Base-by-base conservation (phyloP, 1,140 invertebrate species). In the Pararge aegeria region DNA sequence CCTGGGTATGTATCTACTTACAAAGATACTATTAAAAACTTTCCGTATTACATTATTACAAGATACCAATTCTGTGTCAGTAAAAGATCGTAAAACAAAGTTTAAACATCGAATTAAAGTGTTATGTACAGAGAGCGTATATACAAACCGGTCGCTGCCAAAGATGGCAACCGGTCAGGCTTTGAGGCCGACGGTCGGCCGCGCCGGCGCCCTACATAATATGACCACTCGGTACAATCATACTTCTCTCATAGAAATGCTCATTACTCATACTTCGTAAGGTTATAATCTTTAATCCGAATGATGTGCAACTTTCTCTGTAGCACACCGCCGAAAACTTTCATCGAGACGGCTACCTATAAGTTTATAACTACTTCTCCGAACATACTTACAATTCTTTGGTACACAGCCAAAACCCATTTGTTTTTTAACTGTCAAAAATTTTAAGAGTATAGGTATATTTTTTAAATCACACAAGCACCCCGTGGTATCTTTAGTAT, bases 91-190 rank as follows among this genome's bases (percentile, higher is more conserved):
- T 12, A 24, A 12, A 21, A 20, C 44, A 12, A 46, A 51, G 55
- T 50, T 42, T 49, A 20, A 70, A 67, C 69, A 63, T 64, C 64
- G 69, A 74, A 71, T 78, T 77, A 72, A 76, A 81, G 72, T 80
- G 74, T 82, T 76, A 73, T 54, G 64, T 73, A 70, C 67, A 71
- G 73, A 68, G 63, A 74, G 70, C 67, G 66, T 74, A 68, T 73
- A 75, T 62, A 66, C 66, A 76, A 88, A 89, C 83, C 86, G 82
- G 86, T 87, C 77, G 70, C 66, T 67, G 54, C 86, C 86, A 81
- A 89, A 87, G 80, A 89, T 82, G 86, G 86, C 67, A 84, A 84
- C 81, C 75, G 82, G 80, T 77, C 76, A 73, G 70, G 68, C 73
- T 80, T 75, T 79, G 82, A 84, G 83, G 82, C 73, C 82, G 77